A percentile compares a stretch with the other conserved stretches of the same genome.
These are phyloP conservation scores for Cuculus canorus DNA, from an alignment of 2,797 vertebrate species.

Conservation along the genomic window DNA sequence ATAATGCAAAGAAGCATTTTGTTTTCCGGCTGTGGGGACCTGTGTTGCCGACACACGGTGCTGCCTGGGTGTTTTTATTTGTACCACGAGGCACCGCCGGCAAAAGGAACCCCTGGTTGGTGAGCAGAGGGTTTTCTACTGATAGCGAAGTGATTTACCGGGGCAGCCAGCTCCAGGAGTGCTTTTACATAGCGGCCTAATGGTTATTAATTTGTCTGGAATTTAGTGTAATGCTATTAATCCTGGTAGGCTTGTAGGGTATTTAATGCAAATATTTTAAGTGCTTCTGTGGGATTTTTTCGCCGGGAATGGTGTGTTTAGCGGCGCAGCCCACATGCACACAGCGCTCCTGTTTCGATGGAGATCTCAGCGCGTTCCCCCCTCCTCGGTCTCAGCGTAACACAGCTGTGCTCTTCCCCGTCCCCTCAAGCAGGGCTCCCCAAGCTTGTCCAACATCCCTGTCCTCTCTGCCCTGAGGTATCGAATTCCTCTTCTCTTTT, in stretches of 20 bases:
- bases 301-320: background rate
- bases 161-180: background rate
- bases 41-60: fast-evolving
- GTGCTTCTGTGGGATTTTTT: background rate
- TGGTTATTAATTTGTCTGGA: slow-evolving; percentile 29
- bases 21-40: fast-evolving
- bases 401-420: background rate
- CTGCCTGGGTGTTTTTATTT: background rate
- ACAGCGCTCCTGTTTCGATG: background rate
- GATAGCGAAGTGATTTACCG: background rate
- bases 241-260: background rate
- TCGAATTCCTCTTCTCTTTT: background rate
- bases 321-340: background rate
- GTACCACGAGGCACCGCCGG: background rate
- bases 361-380: background rate
- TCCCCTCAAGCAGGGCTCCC: background rate
- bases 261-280: slow-evolving; percentile 22
- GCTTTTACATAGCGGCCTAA: background rate
- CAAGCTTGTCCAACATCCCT: background rate
- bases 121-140: background rate
- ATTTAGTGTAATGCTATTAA: slow-evolving; percentile 6
- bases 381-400: fast-evolving
- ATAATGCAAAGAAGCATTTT: fast-evolving
- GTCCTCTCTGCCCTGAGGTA: background rate
- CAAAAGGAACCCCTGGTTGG: background rate